Conservation (phyloP, 2,888 invertebrate genomes). For the Drosophila macrospina region DNA sequence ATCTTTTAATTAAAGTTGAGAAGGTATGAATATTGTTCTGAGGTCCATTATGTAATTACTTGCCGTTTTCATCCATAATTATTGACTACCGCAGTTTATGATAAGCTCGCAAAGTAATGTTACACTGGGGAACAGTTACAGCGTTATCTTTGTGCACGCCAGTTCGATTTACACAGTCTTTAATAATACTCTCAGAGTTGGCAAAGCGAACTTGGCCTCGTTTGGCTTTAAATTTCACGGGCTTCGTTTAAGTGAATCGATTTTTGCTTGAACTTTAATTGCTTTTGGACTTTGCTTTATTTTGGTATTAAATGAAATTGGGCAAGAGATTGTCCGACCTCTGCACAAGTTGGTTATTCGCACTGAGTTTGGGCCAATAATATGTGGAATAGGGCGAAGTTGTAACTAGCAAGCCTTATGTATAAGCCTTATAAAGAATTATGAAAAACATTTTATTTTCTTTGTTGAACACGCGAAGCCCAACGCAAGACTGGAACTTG, state of each 20-base stretch:
- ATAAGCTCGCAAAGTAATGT: background rate
- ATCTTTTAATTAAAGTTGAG: no score
- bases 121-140: background rate
- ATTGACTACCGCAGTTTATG: conserved; percentile 23
- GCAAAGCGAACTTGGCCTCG: background rate
- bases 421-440: conserved; percentile 15
- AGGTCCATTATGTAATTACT: conserved; percentile 51
- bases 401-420: conserved; percentile 7
- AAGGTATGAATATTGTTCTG: no score
- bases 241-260: conserved; percentile 11
- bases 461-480: conserved; percentile 57
- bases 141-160: no score
- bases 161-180: background rate
- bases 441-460: conserved; percentile 37
- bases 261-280: conserved; percentile 23
- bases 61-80: conserved; percentile 74
- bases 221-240: conserved; percentile 11
- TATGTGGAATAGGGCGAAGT: conserved; percentile 17
- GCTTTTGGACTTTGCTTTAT: conserved; percentile 6
- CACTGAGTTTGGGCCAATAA: conserved; percentile 7
- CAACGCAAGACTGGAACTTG: conserved; percentile 52
- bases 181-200: background rate
- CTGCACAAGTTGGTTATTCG: background rate
- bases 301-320: conserved; percentile 8
- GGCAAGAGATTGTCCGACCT: background rate